phyloP scores from a whole-genome alignment of 1,140 invertebrate species.

The Bombus waltoni region DNA sequence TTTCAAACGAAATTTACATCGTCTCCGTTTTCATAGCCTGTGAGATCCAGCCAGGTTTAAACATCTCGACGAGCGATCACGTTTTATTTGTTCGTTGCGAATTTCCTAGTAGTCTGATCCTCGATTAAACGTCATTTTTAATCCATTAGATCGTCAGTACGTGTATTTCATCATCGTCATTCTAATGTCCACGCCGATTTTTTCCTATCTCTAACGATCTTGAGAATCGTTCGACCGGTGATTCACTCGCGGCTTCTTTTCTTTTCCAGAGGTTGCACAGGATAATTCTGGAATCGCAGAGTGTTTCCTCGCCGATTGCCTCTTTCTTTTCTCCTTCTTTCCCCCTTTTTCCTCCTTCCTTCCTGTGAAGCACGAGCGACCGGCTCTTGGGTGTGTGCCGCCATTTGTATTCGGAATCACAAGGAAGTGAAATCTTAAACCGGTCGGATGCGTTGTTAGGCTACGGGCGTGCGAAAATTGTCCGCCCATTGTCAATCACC shows the following conservation, averaged over 20 bases:
- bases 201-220: neutral
- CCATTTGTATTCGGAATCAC: constrained; percentile 48
- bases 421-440: constrained; percentile 59
- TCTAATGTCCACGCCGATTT: neutral
- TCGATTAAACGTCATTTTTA: neutral
- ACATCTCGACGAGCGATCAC: neutral
- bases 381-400: neutral
- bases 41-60: no score
- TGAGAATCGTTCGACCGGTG: neutral
- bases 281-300: constrained; percentile 25
- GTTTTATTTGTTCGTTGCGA: neutral
- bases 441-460: constrained; percentile 31
- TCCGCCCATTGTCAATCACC: constrained; percentile 22
- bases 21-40: no score
- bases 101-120: neutral
- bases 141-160: neutral
- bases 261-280: constrained; percentile 43
- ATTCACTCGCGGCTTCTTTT: constrained; percentile 19
- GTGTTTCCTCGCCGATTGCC: constrained; percentile 21
- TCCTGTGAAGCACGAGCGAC: neutral
- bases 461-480: constrained; percentile 50
- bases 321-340: constrained; percentile 4
- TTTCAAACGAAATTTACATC: no score
- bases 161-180: neutral
- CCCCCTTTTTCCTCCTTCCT: constrained; percentile 8